Percentiles rank a stretch among this genome's conserved stretches.
Conservation (phyloP, 1,140 invertebrate genomes). For the Telenomus remus region DNA sequence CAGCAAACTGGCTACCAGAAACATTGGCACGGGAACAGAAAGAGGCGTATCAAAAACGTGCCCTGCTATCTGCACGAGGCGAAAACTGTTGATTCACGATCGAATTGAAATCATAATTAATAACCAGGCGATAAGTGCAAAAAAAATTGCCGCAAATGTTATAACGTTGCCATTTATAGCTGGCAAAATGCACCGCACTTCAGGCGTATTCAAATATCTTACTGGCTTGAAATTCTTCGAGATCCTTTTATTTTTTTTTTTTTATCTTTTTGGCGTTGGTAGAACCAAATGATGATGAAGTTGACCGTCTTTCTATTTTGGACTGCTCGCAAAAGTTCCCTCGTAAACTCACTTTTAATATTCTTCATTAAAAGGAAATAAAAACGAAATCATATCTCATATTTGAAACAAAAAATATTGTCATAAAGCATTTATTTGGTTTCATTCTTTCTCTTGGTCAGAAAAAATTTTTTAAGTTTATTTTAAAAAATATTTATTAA, state of each 20-base stretch:
- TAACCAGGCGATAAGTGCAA: slow-evolving; percentile 20
- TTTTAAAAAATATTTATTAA: too few relatives aligned
- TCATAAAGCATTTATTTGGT: too few relatives aligned
- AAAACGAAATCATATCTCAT: slow-evolving; percentile 16
- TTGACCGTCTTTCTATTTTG: slow-evolving; percentile 61
- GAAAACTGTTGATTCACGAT: slow-evolving; percentile 50
- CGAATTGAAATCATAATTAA: slow-evolving; percentile 52
- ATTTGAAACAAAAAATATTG: too few relatives aligned
- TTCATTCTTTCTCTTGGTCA: too few relatives aligned
- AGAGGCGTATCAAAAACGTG: slow-evolving; percentile 52
- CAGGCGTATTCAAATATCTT: slow-evolving; percentile 42
- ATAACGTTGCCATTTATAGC: slow-evolving; percentile 13
- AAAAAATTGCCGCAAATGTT: slow-evolving; percentile 36
- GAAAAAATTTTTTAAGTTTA: too few relatives aligned
- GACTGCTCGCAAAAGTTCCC: slow-evolving; percentile 63
- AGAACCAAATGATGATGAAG: slow-evolving; percentile 73
- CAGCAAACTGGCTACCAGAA: slow-evolving; percentile 64
- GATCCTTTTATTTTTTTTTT: slow-evolving; percentile 46
- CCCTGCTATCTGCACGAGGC: slow-evolving; percentile 20
- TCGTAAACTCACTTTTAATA: slow-evolving; percentile 73
- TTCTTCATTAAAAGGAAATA: slow-evolving; percentile 55
- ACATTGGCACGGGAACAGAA: slow-evolving; percentile 59
- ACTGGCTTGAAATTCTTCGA: slow-evolving; percentile 42
- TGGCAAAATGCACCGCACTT: slow-evolving; percentile 12
- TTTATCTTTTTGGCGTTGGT: slow-evolving; percentile 30